phyloP scores from a whole-genome alignment of 1,140 invertebrate genomes.

The Aethina tumida region DNA sequence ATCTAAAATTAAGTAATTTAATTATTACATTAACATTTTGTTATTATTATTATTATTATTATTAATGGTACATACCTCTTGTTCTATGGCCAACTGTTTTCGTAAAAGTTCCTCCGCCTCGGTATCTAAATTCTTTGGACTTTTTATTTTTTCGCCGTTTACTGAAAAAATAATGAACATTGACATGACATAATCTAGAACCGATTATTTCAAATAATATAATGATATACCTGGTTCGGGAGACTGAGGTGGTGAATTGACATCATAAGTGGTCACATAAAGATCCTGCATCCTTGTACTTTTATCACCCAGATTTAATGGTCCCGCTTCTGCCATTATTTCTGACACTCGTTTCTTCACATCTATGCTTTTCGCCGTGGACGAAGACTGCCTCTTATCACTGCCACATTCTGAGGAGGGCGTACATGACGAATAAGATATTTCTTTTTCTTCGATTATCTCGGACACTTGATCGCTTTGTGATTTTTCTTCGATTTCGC shows the following conservation, averaged over 20 bases:
- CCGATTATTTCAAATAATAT: background rate
- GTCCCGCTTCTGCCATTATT: slow-evolving; percentile 27
- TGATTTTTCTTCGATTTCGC: background rate
- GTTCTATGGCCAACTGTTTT: slow-evolving; percentile 49
- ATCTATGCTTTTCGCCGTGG: slow-evolving; percentile 15
- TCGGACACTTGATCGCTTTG: background rate
- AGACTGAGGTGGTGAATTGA: slow-evolving; percentile 23
- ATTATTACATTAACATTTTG: background rate
- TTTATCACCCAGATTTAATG: slow-evolving; percentile 21
- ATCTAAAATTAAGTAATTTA: slow-evolving; percentile 2
- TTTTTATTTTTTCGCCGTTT: slow-evolving; percentile 14
- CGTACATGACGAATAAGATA: no score
- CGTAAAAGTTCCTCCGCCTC: slow-evolving; percentile 33
- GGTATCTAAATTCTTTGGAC: slow-evolving; percentile 15
- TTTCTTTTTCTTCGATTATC: background rate
- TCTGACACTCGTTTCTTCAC: slow-evolving; percentile 30
- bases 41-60: slow-evolving; percentile 1
- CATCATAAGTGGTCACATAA: slow-evolving; percentile 31
- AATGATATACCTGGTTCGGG: slow-evolving; percentile 23
- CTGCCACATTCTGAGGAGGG: no score
- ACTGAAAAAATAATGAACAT: slow-evolving; percentile 5
- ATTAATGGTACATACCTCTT: slow-evolving; percentile 39
- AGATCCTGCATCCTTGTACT: slow-evolving; percentile 30
- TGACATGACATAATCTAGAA: background rate
- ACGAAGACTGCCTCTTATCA: no score